A percentile compares a stretch with the other conserved stretches of the same genome.
Evolutionary conservation across 1,140 invertebrate genomes (phyloP).

Genomic region (Holotrichia oblita): DNA sequence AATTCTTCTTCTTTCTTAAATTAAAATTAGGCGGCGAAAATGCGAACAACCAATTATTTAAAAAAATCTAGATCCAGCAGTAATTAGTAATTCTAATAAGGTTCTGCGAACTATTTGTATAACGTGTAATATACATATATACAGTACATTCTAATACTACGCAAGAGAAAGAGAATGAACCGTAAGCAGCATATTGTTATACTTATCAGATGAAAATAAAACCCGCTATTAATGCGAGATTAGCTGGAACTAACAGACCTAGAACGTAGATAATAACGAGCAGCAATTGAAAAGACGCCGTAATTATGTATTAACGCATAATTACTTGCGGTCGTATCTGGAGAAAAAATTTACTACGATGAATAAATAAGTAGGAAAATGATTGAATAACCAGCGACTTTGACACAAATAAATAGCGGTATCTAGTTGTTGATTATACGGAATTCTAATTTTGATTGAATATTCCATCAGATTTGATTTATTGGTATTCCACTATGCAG

Average conservation of each 20-base stretch:
- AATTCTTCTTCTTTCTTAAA: too few relatives aligned
- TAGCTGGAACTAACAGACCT: not conserved
- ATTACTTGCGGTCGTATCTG: not conserved
- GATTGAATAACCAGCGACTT: not conserved
- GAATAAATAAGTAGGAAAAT: conserved; percentile 1
- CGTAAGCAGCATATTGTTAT: not conserved
- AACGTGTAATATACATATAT: too few relatives aligned
- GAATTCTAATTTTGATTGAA: conserved; percentile 3
- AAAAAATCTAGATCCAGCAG: too few relatives aligned
- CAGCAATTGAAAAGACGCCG: not conserved
- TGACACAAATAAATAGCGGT: conserved; percentile 1
- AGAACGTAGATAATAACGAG: not conserved
- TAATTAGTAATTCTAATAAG: too few relatives aligned
- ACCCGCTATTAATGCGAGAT: not conserved
- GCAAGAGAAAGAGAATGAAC: not conserved
- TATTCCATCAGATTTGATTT: not conserved
- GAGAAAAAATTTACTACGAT: not conserved
- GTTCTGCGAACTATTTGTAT: too few relatives aligned
- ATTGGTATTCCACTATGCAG: not conserved
- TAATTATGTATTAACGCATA: not conserved
- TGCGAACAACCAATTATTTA: too few relatives aligned
- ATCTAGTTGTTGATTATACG: not conserved
- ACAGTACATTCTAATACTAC: not conserved
- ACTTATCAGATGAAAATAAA: conserved; percentile 6
- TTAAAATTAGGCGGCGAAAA: too few relatives aligned